Base-by-base conservation (phyloP, 2,797 vertebrate species). In the Pseudomugil gertrudae region DNA sequence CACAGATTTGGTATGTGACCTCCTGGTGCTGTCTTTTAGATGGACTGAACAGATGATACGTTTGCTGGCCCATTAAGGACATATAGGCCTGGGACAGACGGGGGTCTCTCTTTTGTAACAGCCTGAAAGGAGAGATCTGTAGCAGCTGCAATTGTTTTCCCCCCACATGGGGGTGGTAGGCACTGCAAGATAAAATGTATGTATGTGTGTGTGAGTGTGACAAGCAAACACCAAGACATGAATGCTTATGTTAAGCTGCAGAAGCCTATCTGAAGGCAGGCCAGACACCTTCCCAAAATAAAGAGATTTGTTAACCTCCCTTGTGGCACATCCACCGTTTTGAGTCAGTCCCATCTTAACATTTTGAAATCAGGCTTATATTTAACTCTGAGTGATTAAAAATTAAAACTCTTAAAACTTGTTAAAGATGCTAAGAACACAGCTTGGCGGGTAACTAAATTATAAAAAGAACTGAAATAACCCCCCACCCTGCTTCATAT, bases 81-180 rank as follows among this genome's bases (percentile, higher is more conserved):
- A 76, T 17, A 85, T 85, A 78, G 85, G 90, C 86, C 77, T 64
- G 71, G 73, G 86, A 84, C 83, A 85, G 85, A 87, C 85, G 72
- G 92, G 90, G 92, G 89, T 89, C 88, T 91, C 87, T 90, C 92
- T 87, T 92, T 94, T 94, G 91, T 93, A 88, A 78, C 63, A 30
- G 78, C 9, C 86, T 94, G 90, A 93, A 93, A 94, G 93, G 88
- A 93, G 89, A 87, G 87, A 90, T 89, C 79, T 84, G 85, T 90
- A 89, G 94, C 95, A 94, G 95, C 93, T 95, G 94, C 93, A 82
- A 84, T 95, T 94, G 69, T 92, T 94, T 95, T 94, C 95, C 95
- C 95, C 96, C 97, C 98, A 90, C 96, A 96, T 96, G 97, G 97
- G 96, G 98, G 97, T 97, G 94, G 95, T 97, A 96, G 94, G 95